These are phyloP conservation scores for Dichetophora obliterata DNA, from an alignment of 2,888 invertebrate species.

Conservation along the genomic window DNA sequence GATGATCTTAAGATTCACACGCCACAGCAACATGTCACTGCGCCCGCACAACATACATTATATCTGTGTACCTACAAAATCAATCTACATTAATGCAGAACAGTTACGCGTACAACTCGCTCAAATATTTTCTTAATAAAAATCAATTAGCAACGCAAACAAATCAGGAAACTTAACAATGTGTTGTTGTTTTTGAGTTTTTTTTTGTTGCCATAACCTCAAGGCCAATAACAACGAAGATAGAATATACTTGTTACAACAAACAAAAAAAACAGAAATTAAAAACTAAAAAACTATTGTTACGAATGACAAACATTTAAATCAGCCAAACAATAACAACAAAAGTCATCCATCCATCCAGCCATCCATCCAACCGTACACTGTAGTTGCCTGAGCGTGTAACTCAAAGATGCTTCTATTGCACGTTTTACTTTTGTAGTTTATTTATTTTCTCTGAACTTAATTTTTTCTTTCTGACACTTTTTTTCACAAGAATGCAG, in stretches of 20 bases:
- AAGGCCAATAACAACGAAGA: neutral
- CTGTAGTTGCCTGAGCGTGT: neutral
- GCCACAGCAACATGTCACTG: neutral
- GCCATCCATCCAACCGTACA: neutral
- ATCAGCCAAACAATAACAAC: constrained; percentile 16
- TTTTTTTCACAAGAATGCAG: constrained; percentile 26
- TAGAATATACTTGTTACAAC: neutral
- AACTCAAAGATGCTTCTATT: constrained; percentile 13
- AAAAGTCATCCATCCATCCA: neutral
- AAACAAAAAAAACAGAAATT: neutral
- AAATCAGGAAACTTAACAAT: constrained; percentile 1
- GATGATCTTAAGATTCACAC: constrained; percentile 15
- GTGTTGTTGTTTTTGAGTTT: neutral
- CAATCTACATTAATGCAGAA: neutral
- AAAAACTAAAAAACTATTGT: neutral
- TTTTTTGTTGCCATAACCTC: neutral
- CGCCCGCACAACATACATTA: neutral
- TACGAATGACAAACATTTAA: constrained; percentile 19
- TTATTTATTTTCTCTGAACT: neutral
- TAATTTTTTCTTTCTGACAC: neutral
- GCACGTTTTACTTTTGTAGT: constrained; percentile 16
- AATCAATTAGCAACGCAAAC: constrained; percentile 33
- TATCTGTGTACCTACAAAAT: neutral
- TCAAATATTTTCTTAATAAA: constrained; percentile 17
- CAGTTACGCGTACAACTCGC: neutral